Conservation (phyloP, 2,797 vertebrate species). For the Esox lucius region DNA sequence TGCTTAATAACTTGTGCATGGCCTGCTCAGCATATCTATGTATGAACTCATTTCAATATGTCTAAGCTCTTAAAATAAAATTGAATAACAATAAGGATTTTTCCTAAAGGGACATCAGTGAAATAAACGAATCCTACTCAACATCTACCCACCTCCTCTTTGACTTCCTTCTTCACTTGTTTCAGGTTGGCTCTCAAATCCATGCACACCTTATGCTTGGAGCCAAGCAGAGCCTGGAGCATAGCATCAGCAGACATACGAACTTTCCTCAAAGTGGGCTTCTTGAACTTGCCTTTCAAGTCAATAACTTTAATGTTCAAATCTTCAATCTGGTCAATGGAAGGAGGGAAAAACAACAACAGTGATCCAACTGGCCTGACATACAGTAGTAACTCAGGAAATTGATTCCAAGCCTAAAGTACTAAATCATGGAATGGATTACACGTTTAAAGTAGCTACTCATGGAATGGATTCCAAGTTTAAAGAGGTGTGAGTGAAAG, state of each 20-base stretch:
- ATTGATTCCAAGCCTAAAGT: neutral
- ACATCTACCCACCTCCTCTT: constrained; percentile 73
- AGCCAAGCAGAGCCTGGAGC: constrained; percentile 86
- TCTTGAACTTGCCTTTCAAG: constrained; percentile 88
- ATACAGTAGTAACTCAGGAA: neutral
- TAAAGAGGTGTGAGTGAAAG: neutral
- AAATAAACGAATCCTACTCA: neutral
- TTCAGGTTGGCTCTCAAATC: constrained; percentile 88
- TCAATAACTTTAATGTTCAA: constrained; percentile 87
- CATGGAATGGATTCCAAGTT: neutral
- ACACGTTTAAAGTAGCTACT: neutral
- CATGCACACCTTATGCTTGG: constrained; percentile 90
- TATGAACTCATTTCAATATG: neutral
- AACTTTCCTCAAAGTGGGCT: constrained; percentile 79
- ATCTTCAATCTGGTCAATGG: constrained; percentile 79
- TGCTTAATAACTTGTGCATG: neutral
- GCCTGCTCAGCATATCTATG: neutral
- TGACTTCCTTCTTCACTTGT: constrained; percentile 88
- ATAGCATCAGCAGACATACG: constrained; percentile 88
- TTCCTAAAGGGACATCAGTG: neutral
- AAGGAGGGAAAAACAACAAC: neutral
- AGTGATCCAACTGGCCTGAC: neutral
- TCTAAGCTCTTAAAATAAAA: neutral
- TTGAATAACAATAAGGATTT: neutral
- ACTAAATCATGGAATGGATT: too few species aligned